phyloP scores from a whole-genome alignment of 2,888 invertebrate species.

The Malachius bipustulatus region DNA sequence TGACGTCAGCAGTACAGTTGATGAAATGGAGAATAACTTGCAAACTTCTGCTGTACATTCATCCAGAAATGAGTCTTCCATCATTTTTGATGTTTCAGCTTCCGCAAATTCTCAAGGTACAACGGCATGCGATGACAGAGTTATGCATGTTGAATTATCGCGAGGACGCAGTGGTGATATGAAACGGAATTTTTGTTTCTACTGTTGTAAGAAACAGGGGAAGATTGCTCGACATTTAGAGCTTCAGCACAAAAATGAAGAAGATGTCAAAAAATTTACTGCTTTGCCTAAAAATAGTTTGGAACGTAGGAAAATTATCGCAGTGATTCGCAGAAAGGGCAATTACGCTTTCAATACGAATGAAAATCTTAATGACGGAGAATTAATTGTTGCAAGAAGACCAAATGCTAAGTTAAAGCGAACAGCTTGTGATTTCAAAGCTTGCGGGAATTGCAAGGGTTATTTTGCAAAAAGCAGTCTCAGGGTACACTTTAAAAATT shows the following conservation, averaged over 20 bases:
- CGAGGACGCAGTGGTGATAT: not conserved
- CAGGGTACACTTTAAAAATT: conserved; percentile 13
- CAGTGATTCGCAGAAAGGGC: conserved; percentile 16
- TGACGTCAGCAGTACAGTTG: too few relatives aligned
- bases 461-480: conserved; percentile 17
- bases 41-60: too few relatives aligned
- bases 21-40: too few relatives aligned
- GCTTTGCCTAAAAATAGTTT: conserved; percentile 3
- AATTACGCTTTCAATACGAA: conserved; percentile 18
- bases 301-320: conserved; percentile 14
- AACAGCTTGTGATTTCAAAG: conserved; percentile 13
- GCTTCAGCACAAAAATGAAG: not conserved
- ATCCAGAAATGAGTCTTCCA: too few relatives aligned
- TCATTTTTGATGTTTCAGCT: too few relatives aligned
- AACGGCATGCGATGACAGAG: not conserved
- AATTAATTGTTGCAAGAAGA: conserved; percentile 18
- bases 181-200: not conserved
- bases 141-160: not conserved
- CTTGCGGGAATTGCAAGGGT: conserved; percentile 17
- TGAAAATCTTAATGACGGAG: conserved; percentile 16
- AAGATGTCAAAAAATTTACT: not conserved
- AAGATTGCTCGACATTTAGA: conserved; percentile 7
- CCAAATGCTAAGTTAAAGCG: conserved; percentile 12
- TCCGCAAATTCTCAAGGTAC: not conserved
- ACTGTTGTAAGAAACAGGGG: not conserved